phyloP scores from a whole-genome alignment of 2,797 vertebrate species.

The Trichosurus vulpecula region DNA sequence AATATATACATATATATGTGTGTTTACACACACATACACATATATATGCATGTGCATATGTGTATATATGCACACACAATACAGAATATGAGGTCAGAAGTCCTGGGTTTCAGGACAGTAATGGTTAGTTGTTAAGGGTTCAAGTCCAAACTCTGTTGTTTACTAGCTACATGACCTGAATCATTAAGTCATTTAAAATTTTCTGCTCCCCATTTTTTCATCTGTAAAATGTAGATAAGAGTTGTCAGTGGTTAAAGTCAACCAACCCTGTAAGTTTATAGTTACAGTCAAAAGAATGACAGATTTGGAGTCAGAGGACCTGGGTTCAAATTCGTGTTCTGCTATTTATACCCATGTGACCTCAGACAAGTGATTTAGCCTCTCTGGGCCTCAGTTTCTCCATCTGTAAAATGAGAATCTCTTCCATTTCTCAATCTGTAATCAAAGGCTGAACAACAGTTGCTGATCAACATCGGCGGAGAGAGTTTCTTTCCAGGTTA shows the following conservation, averaged over 20 bases:
- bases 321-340: background rate
- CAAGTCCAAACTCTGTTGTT: background rate
- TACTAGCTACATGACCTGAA: background rate
- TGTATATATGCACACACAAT: background rate
- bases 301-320: background rate
- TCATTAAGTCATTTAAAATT: background rate
- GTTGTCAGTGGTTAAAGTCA: background rate
- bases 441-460: background rate
- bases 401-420: background rate
- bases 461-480: background rate
- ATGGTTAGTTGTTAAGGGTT: too few relatives aligned
- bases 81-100: background rate
- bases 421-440: background rate
- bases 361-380: background rate
- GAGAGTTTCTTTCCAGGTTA: background rate
- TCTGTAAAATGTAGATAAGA: background rate
- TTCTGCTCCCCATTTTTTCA: background rate
- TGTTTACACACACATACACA: background rate
- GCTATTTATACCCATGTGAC: background rate
- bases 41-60: background rate
- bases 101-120: too few relatives aligned
- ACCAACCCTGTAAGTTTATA: background rate
- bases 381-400: background rate
- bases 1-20: background rate
- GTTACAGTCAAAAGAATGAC: background rate